Percentiles rank a stretch among this genome's conserved stretches.
Conservation (phyloP, 2,113 vertebrate genomes). For the Leptosomus discolor region DNA sequence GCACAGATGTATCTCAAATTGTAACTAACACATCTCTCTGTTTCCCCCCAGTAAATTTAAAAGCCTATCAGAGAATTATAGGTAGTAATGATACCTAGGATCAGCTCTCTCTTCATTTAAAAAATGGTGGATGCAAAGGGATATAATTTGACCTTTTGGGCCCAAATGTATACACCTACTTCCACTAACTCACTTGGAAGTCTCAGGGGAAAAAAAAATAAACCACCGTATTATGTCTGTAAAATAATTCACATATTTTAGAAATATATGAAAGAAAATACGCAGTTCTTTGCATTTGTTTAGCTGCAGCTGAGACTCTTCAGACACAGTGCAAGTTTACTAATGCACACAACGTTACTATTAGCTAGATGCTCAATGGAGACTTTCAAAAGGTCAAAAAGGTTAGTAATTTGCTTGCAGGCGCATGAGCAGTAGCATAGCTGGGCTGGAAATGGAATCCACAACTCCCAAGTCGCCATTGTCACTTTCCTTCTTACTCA, state of each 20-base stretch:
- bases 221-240: neutral
- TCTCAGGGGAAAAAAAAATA: neutral
- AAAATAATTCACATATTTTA: neutral
- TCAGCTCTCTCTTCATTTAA: neutral
- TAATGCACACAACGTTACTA: neutral
- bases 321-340: neutral
- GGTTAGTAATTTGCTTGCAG: neutral
- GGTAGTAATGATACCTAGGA: neutral
- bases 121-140: neutral
- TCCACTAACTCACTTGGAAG: neutral
- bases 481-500: neutral
- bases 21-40: neutral
- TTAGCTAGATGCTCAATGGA: neutral
- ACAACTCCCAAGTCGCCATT: neutral
- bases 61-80: neutral
- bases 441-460: neutral
- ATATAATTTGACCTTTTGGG: neutral
- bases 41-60: neutral
- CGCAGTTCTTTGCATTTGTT: neutral
- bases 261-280: neutral
- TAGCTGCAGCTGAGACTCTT: neutral
- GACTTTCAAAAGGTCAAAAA: neutral
- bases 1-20: neutral
- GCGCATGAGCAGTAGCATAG: neutral
- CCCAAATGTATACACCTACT: neutral